Conservation (phyloP, 2,888 invertebrate genomes). For the Electrophaes corylata region DNA sequence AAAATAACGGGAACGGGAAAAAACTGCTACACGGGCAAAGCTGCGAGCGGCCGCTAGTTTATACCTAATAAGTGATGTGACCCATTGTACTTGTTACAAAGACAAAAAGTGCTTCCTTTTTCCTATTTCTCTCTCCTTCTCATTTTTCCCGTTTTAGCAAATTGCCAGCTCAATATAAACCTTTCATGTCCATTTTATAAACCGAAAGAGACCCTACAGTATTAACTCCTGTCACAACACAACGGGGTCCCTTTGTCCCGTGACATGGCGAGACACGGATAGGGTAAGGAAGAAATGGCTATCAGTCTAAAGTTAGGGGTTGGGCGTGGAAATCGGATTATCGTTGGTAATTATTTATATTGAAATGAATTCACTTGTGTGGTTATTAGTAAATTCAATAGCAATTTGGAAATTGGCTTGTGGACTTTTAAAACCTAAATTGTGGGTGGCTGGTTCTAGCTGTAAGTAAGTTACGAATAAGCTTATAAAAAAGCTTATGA, state of each 20-base stretch:
- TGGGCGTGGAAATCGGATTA: slow-evolving; percentile 57
- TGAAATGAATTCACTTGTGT: slow-evolving; percentile 15
- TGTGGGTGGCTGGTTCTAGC: not conserved
- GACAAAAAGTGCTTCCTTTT: too few species aligned
- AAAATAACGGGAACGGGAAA: too few species aligned
- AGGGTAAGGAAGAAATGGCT: slow-evolving; percentile 53
- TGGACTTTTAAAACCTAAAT: not conserved
- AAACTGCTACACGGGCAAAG: too few species aligned
- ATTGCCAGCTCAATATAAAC: not conserved
- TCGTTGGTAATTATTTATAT: slow-evolving; percentile 35
- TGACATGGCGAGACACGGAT: slow-evolving; percentile 63
- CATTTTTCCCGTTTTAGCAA: not conserved
- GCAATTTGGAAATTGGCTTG: not conserved
- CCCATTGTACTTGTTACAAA: not conserved
- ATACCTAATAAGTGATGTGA: too few species aligned
- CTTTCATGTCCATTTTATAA: slow-evolving; percentile 22
- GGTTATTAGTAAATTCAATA: slow-evolving; percentile 6
- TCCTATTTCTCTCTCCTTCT: too few species aligned
- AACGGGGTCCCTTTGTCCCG: slow-evolving; percentile 58
- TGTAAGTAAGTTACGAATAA: too few species aligned
- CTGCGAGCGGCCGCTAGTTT: too few species aligned
- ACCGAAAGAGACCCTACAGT: slow-evolving; percentile 32
- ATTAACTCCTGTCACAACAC: slow-evolving; percentile 82
- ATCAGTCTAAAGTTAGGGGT: slow-evolving; percentile 55
- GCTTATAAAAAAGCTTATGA: too few species aligned